Base-by-base conservation (phyloP, 23 tunicate genomes). In the Styela plicata region DNA sequence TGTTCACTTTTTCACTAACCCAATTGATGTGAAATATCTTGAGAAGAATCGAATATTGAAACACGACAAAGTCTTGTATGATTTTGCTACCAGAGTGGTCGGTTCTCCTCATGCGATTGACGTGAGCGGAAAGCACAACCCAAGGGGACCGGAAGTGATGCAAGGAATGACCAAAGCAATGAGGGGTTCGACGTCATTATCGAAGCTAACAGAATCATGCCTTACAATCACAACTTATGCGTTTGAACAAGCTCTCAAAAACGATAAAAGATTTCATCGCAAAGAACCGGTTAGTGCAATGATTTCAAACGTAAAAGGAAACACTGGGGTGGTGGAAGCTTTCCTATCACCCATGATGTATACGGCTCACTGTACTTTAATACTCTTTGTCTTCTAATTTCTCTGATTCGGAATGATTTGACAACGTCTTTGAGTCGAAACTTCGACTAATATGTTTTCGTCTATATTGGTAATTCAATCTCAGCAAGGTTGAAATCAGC, bases 1-100 rank as follows among this genome's bases (percentile, higher is more conserved):
- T 27, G 65, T 76, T 26, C 80, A 76, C 28, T 76, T 76, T 36
- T 76, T 76, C 31, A 36, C 63, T 3, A 76, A 76, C 36, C 80
- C 80, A 13, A 10, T 24, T 24, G 80, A 76, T 27, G 32, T 76
- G 3, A 44, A 52, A n/a, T n/a, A 19, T 27, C 36, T 76, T 25
- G 80, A 76, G 19, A 76, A 76, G 80, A 76, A 26, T 7, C 30
- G 24, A 26, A 76, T 37, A 13, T 24, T 76, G 30, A 26, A 44
- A 21, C 64, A 76, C 80, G 28, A 36, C 64, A 76, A 34, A 37
- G 64, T 52, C 10, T 10, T 76, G 3, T 32, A 37, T 52, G 65
- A 76, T 24, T 76, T 76, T 36, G 65, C 80, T 7, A 36, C 27
- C 28, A 7, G 80, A 5, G 65, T 76, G 3, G 80, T 52, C 28